A percentile compares a stretch with the other conserved stretches of the same genome.
phyloP scores from a whole-genome alignment of 2,113 vertebrate genomes.

The Serilophus lunatus region DNA sequence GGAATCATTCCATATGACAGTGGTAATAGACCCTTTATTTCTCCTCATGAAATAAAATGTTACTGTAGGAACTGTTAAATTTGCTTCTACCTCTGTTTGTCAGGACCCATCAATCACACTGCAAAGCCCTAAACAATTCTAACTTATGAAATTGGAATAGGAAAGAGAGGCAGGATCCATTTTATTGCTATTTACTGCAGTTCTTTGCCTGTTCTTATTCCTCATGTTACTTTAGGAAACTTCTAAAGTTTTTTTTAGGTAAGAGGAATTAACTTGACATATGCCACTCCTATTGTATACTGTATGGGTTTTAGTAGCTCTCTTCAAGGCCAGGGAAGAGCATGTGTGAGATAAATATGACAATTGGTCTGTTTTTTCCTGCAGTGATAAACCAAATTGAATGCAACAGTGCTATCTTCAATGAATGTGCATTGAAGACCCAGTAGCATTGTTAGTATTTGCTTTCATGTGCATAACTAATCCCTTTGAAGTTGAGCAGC shows the following conservation, averaged over 20 bases:
- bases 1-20: background rate
- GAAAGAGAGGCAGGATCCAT: background rate
- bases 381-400: background rate
- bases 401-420: background rate
- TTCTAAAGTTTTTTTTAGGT: background rate
- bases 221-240: background rate
- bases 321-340: background rate
- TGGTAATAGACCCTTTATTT: conserved; percentile 4
- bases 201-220: background rate
- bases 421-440: background rate
- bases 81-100: background rate
- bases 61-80: background rate
- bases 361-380: background rate
- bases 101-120: conserved; percentile 2
- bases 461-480: background rate
- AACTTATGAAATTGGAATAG: background rate
- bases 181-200: background rate
- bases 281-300: background rate
- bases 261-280: background rate
- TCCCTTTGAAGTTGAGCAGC: background rate
- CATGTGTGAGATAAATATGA: background rate
- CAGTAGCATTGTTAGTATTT: background rate
- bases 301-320: background rate
- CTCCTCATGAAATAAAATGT: background rate
- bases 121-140: background rate